Percentiles rank a stretch among this genome's conserved stretches.
These are phyloP conservation scores for Ceratoteleas bidentatus DNA, from an alignment of 1,140 invertebrate species.

Conservation along the genomic window DNA sequence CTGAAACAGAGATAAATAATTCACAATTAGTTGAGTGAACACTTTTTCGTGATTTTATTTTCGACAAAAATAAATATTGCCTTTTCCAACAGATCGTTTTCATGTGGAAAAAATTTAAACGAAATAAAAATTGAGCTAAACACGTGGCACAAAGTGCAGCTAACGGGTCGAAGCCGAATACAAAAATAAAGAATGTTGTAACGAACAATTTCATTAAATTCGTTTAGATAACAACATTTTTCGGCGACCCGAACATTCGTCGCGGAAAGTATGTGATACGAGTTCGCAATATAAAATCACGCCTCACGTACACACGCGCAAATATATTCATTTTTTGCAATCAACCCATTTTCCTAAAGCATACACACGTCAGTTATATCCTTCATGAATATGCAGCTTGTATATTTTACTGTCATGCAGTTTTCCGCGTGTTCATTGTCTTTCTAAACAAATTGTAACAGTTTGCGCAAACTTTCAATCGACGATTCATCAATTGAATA, in stretches of 20 bases:
- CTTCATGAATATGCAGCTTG: constrained; percentile 55
- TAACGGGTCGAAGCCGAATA: background rate
- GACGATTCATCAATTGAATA: constrained; percentile 49
- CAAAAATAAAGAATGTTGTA: constrained; percentile 8
- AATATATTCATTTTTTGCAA: constrained; percentile 60
- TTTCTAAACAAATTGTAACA: constrained; percentile 59
- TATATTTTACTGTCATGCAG: constrained; percentile 63
- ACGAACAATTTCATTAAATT: constrained; percentile 42
- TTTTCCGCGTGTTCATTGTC: constrained; percentile 50
- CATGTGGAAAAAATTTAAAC: constrained; percentile 6
- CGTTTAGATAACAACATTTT: constrained; percentile 46
- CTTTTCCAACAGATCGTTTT: constrained; percentile 4
- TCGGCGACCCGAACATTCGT: constrained; percentile 22
- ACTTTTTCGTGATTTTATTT: background rate
- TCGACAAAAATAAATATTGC: background rate
- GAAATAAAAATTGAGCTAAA: constrained; percentile 1
- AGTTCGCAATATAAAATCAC: constrained; percentile 35
- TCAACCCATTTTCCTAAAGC: constrained; percentile 57
- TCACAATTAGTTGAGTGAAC: background rate
- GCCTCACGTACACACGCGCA: constrained; percentile 23
- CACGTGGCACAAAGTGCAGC: background rate
- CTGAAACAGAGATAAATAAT: background rate
- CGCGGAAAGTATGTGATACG: constrained; percentile 16
- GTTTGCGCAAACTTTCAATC: constrained; percentile 51
- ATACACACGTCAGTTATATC: constrained; percentile 58